These are phyloP conservation scores for Tridacna crocea DNA, from an alignment of 2,888 invertebrate genomes.

Conservation along the genomic window DNA sequence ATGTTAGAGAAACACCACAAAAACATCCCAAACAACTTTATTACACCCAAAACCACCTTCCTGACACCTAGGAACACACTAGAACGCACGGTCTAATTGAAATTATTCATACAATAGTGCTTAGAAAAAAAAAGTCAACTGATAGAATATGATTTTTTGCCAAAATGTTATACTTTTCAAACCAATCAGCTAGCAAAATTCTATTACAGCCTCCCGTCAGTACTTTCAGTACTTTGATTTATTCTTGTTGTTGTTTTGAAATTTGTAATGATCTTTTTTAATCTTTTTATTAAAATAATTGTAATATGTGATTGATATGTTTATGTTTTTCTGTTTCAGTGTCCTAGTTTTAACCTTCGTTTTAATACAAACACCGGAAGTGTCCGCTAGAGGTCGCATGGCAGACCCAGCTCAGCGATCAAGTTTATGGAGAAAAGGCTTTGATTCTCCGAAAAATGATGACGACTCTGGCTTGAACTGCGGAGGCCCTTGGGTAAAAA, in stretches of 20 bases:
- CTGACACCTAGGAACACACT: too few species aligned
- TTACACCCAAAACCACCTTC: too few species aligned
- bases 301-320: background rate
- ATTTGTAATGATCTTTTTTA: background rate
- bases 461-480: slow-evolving; percentile 63
- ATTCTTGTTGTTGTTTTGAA: background rate
- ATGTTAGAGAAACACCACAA: too few species aligned
- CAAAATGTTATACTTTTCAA: too few species aligned
- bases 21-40: too few species aligned
- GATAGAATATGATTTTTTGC: too few species aligned
- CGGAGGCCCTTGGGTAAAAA: slow-evolving; percentile 61
- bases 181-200: too few species aligned
- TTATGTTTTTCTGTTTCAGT: slow-evolving; percentile 38
- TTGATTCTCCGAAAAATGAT: slow-evolving; percentile 50
- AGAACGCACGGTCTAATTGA: too few species aligned
- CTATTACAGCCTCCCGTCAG: too few species aligned
- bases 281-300: background rate
- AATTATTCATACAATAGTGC: too few species aligned
- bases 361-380: slow-evolving; percentile 41
- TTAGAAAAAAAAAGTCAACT: too few species aligned
- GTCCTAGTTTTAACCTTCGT: slow-evolving; percentile 23
- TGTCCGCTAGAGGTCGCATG: slow-evolving; percentile 59
- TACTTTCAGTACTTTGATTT: too few species aligned
- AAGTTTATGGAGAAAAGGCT: slow-evolving; percentile 57
- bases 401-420: slow-evolving; percentile 63